Evolutionary conservation across 2,113 vertebrate genomes (phyloP).

Genomic region (Taurulus bubalis): DNA sequence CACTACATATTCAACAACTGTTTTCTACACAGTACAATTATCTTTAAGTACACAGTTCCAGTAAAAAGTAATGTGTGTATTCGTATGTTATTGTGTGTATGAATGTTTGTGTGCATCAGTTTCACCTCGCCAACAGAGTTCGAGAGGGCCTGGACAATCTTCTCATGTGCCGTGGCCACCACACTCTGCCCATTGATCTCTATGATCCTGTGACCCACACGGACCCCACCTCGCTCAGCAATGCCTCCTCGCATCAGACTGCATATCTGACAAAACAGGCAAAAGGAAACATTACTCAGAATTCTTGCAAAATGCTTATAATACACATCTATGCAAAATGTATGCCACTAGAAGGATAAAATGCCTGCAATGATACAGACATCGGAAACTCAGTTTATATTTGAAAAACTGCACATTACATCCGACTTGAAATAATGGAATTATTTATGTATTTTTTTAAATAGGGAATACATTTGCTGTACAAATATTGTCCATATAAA

Average conservation of each 20-base stretch:
- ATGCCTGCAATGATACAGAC: not conserved
- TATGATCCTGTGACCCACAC: constrained; percentile 97
- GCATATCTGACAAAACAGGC: constrained; percentile 88
- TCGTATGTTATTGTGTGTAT: not conserved
- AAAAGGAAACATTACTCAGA: not conserved
- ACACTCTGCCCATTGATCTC: constrained; percentile 99
- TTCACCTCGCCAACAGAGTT: constrained; percentile 98
- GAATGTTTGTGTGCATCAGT: constrained; percentile 8
- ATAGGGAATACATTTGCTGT: not conserved
- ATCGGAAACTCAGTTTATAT: not conserved
- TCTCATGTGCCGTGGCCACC: constrained; percentile 97
- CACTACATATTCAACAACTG: not conserved
- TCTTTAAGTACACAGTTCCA: not conserved
- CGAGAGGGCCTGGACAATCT: constrained; percentile 97
- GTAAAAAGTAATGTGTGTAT: not conserved
- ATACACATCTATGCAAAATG: not conserved
- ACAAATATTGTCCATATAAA: constrained; percentile 17
- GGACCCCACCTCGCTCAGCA: constrained; percentile 95
- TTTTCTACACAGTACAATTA: not conserved
- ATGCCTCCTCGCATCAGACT: constrained; percentile 98
- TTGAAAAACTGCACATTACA: constrained; percentile 3
- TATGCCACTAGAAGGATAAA: not conserved
- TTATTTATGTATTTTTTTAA: not conserved
- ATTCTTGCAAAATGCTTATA: no score
- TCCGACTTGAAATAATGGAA: not conserved